A percentile compares a stretch with the other conserved stretches of the same genome.
These are phyloP conservation scores for Piprites chloris DNA, from an alignment of 2,113 vertebrate species.

Conservation along the genomic window DNA sequence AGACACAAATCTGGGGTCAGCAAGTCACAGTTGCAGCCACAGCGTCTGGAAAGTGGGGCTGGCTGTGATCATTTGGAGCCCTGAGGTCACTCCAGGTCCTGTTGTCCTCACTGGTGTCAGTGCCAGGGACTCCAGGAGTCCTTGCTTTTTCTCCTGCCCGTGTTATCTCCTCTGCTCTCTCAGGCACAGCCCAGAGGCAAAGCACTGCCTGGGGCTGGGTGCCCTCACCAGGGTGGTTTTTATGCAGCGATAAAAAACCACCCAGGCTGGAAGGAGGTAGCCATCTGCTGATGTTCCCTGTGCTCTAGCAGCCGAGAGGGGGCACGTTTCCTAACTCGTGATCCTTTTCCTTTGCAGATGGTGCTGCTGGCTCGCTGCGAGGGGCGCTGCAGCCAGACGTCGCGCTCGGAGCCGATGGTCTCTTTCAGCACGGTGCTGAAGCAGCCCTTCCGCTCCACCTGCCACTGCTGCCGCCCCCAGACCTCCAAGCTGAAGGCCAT, in stretches of 20 bases:
- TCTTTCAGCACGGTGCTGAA: conserved; percentile 95
- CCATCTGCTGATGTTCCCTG: neutral
- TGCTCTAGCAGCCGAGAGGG: fast-evolving
- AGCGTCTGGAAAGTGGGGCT: neutral
- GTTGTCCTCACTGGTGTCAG: neutral
- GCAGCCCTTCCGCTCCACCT: conserved; percentile 92
- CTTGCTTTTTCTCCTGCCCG: neutral
- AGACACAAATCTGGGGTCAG: neutral
- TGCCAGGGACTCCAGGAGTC: neutral
- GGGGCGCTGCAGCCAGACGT: conserved; percentile 90
- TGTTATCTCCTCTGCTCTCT: fast-evolving
- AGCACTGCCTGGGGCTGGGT: neutral
- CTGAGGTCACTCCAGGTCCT: neutral
- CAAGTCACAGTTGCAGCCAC: neutral
- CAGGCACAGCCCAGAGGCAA: neutral
- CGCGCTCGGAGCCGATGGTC: conserved; percentile 91
- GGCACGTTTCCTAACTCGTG: neutral
- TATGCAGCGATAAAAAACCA: neutral
- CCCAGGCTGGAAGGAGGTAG: neutral
- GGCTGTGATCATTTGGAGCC: neutral
- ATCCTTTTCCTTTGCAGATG: conserved; percentile 78
- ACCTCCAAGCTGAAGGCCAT: conserved; percentile 97
- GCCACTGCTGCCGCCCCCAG: conserved; percentile 94
- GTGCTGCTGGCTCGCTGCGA: conserved; percentile 94
- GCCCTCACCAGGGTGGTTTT: fast-evolving